These are phyloP conservation scores for Sander vitreus DNA, from an alignment of 2,113 vertebrate genomes.

Conservation along the genomic window DNA sequence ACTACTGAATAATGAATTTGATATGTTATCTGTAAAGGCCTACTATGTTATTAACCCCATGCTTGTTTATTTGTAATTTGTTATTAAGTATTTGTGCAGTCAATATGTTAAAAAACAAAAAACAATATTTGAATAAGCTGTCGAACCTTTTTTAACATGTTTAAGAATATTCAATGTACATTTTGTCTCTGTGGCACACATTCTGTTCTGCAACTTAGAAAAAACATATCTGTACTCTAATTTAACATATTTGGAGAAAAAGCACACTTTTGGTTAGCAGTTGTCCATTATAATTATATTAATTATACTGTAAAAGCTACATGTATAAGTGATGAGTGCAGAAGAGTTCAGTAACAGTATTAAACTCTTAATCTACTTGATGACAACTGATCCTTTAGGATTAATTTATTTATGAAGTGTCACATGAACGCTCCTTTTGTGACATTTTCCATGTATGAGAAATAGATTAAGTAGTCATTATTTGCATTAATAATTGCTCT, in stretches of 20 bases:
- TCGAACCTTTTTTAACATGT: background rate
- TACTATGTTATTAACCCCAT: background rate
- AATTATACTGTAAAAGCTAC: background rate
- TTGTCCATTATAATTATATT: background rate
- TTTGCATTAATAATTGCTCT: too few relatives aligned
- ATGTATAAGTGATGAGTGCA: background rate
- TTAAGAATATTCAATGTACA: background rate
- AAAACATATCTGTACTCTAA: background rate
- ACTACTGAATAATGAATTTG: background rate
- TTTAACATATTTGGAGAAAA: background rate
- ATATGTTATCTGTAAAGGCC: background rate
- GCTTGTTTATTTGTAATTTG: background rate
- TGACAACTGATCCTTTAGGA: slow-evolving; percentile 30
- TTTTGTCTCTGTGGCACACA: background rate
- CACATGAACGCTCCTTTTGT: background rate
- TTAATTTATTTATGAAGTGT: slow-evolving; percentile 51
- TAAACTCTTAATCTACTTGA: slow-evolving; percentile 4
- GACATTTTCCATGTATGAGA: slow-evolving; percentile 9
- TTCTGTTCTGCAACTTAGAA: background rate
- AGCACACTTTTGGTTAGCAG: background rate
- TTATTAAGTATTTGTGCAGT: background rate
- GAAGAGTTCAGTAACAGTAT: background rate
- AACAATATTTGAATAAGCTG: background rate
- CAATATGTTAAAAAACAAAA: background rate
- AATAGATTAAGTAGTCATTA: background rate